These are phyloP conservation scores for Echiichthys vipera DNA, from an alignment of 2,797 vertebrate species.

Conservation along the genomic window DNA sequence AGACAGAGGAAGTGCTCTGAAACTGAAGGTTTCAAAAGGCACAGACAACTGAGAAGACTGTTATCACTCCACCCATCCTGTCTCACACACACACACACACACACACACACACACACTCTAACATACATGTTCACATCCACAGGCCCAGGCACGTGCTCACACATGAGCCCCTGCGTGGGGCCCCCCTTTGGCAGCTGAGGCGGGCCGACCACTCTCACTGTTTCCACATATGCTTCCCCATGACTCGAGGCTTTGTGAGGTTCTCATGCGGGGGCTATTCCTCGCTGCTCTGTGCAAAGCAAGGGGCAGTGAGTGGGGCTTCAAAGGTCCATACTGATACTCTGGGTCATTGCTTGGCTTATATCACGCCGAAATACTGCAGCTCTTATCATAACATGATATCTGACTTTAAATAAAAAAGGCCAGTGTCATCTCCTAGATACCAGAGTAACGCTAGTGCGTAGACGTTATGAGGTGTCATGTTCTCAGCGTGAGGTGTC, in stretches of 20 bases:
- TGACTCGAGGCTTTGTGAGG: slow-evolving; percentile 61
- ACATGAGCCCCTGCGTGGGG: slow-evolving; percentile 30
- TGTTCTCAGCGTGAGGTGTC: slow-evolving; percentile 48
- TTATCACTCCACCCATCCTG: slow-evolving; percentile 76
- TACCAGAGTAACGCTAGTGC: neutral
- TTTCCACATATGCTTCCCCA: slow-evolving; percentile 51
- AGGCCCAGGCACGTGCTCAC: slow-evolving; percentile 45
- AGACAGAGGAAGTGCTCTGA: slow-evolving; percentile 73
- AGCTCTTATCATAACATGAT: no score
- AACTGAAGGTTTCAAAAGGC: slow-evolving; percentile 63
- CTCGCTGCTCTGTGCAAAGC: slow-evolving; percentile 45
- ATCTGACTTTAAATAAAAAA: slow-evolving; percentile 8
- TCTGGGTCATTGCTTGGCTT: neutral
- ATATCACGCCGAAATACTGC: no score
- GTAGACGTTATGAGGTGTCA: slow-evolving; percentile 40
- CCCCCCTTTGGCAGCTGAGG: slow-evolving; percentile 59
- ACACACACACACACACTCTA: slow-evolving; percentile 35
- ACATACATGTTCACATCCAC: slow-evolving; percentile 36
- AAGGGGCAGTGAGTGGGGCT: slow-evolving; percentile 16
- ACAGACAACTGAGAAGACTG: slow-evolving; percentile 66
- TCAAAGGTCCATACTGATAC: slow-evolving; percentile 7
- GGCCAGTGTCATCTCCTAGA: neutral
- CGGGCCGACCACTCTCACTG: slow-evolving; percentile 38
- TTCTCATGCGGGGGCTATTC: slow-evolving; percentile 54
- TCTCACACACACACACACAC: slow-evolving; percentile 45